Conservation (phyloP, 2,113 vertebrate species). For the Chloroceryle aenea region DNA sequence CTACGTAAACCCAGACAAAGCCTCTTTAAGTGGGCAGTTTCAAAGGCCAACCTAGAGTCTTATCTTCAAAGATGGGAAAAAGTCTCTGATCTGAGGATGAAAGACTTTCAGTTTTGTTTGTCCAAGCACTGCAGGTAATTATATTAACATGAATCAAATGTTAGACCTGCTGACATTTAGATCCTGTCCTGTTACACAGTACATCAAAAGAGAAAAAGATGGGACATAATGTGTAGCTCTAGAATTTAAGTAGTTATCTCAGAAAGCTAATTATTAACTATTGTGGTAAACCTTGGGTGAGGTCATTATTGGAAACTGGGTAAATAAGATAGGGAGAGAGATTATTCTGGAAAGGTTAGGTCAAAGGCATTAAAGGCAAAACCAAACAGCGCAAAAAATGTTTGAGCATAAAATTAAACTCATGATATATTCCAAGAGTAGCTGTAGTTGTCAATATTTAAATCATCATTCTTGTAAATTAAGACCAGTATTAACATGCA, state of each 20-base stretch:
- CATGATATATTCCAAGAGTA: background rate
- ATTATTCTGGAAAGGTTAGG: background rate
- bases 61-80: conserved; percentile 25
- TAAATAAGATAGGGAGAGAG: background rate
- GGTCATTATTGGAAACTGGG: background rate
- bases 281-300: background rate
- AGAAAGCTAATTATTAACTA: conserved; percentile 1
- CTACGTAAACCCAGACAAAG: background rate
- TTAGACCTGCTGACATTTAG: background rate
- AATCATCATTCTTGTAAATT: background rate
- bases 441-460: background rate
- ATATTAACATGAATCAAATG: conserved; percentile 6
- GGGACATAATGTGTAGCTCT: background rate
- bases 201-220: background rate
- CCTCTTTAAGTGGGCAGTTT: background rate
- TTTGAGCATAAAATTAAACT: background rate
- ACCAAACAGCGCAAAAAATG: background rate
- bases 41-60: background rate
- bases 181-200: background rate
- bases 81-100: conserved; percentile 39
- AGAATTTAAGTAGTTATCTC: background rate
- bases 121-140: conserved; percentile 28
- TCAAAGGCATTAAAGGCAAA: background rate
- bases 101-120: conserved; percentile 29
- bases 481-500: background rate